Evolutionary conservation across 2,797 vertebrate species (phyloP), one percentile per base, ranked within the genome.

Genomic region (Caiman crocodilus): DNA sequence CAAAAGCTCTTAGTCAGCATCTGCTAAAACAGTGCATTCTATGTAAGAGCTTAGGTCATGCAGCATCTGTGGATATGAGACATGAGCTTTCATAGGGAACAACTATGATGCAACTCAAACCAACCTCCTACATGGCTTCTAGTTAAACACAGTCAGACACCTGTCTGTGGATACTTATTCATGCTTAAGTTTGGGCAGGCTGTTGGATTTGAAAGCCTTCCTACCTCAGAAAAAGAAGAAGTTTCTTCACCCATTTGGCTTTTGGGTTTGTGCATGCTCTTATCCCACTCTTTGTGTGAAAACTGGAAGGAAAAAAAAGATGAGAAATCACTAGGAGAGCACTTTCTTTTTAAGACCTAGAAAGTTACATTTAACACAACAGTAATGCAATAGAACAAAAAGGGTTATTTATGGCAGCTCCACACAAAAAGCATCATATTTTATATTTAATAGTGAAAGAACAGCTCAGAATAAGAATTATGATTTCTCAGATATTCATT

Each of bases 281-380:
- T 1, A 9, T 6, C 14, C 5, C 50, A 14, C 0, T 7, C 21
- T 15, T 93, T 5, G 18, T 74, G 64, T 90, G 12, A 64, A 96
- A 94, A 67, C 94, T 96, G 69, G 73, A 95, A 79, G 88, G 3
- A 80, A 79, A 84, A 84, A n/a, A 90, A 20, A 55, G 2, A 80
- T 10, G 18, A 50, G 56, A 50, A 80, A 13, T 50, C 42, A 50
- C 42, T 50, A 50, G 42, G 42, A 50, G 42, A 50, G 42, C 42
- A 50, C 42, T 50, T 50, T 50, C 11, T 50, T 50, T 50, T 50
- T 50, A 50, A 50, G 10, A 16, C 35, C 26, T n/a, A 63, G 16
- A 17, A 21, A 85, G 14, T 26, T 65, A 50, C 35, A 55, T 35
- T 75, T 30, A 79, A 4, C 9, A 55, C 65, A 92, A 76, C 3